Evolutionary conservation across 1,140 invertebrate genomes (phyloP).

Genomic region (Drosophila hydei): DNA sequence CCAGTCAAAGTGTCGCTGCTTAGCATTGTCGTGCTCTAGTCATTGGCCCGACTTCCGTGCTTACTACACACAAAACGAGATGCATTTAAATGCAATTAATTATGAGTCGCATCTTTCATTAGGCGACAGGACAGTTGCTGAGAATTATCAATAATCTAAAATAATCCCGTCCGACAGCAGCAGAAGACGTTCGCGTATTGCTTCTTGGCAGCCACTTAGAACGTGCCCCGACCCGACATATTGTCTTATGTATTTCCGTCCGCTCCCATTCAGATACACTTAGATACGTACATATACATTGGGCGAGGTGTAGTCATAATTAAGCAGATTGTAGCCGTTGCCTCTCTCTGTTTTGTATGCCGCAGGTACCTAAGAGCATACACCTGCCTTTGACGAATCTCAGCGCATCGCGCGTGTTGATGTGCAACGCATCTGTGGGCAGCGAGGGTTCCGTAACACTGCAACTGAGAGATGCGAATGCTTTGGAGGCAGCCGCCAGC

Average conservation of each 20-base stretch:
- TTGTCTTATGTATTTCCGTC: slow-evolving; percentile 1
- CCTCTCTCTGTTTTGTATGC: slow-evolving; percentile 19
- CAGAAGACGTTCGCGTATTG: slow-evolving; percentile 16
- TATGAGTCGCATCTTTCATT: slow-evolving; percentile 66
- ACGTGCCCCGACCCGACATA: slow-evolving; percentile 7
- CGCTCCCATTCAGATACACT: slow-evolving; percentile 6
- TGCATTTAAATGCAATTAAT: slow-evolving; percentile 78
- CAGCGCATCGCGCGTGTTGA: slow-evolving; percentile 85
- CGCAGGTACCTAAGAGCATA: slow-evolving; percentile 81
- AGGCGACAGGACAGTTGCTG: slow-evolving; percentile 71
- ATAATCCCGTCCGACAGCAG: slow-evolving; percentile 66
- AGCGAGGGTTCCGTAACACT: slow-evolving; percentile 85
- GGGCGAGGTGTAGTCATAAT: slow-evolving; percentile 49
- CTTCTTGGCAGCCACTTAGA: slow-evolving; percentile 57
- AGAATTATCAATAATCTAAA: slow-evolving; percentile 74
- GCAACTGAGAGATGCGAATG: slow-evolving; percentile 85
- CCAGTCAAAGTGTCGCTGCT: not conserved
- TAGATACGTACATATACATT: slow-evolving; percentile 6
- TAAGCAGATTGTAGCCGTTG: slow-evolving; percentile 46
- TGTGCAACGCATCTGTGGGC: slow-evolving; percentile 86
- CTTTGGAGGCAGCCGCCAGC: slow-evolving; percentile 65
- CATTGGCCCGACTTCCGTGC: slow-evolving; percentile 44
- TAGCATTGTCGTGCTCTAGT: slow-evolving; percentile 18
- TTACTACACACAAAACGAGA: too few relatives aligned
- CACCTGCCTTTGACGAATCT: slow-evolving; percentile 85